Base-by-base conservation (phyloP, 2,113 vertebrate genomes). In the Cariama cristata region DNA sequence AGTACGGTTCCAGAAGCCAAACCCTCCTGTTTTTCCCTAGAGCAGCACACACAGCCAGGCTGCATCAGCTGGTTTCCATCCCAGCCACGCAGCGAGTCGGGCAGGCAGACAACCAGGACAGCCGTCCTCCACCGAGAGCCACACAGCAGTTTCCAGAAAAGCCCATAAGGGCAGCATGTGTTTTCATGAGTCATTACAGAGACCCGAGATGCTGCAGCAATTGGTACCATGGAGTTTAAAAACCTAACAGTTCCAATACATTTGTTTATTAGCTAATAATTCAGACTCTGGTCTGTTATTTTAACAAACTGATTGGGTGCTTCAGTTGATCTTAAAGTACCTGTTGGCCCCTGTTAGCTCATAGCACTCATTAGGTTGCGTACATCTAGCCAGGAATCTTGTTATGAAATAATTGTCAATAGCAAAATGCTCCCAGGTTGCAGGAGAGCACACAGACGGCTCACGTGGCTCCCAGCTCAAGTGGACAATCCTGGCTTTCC, bases 101-200 rank as follows among this genome's bases (percentile, higher is more conserved):
- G 1, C 26, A 14, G 40, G 9, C 38, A 64, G 56, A 17, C 24
- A 72, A 26, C 27, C 30, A 32, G 62, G 33, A 33, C 32, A 64
- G 30, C n/a, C 1, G 0, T 60, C 56, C 55, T 35, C 62, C 1
- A 0, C 24, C 0, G 0, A 52, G 22, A 56, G 52, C 19, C 44
- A 45, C 5, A 0, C 7, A 9, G 30, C 14, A 44, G 45, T 8
- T 44, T 40, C 79, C 84, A 14, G 35, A 14, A 52, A 17, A 28
- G 20, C 17, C 47, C 8, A 0, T 3, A 45, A 63, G 14, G 32
- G 32, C 60, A 75, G 27, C 0, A 0, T 2, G 10, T 30, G 4
- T 12, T 50, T 56, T 12, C 1, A 26, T 17, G 12, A 30, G 35
- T 4, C 1, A 0, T 8, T 32, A 6, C 40, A 63, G 38, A 45